Conservation (phyloP, 2,888 invertebrate species). For the Synanthedon myopaeformis region DNA sequence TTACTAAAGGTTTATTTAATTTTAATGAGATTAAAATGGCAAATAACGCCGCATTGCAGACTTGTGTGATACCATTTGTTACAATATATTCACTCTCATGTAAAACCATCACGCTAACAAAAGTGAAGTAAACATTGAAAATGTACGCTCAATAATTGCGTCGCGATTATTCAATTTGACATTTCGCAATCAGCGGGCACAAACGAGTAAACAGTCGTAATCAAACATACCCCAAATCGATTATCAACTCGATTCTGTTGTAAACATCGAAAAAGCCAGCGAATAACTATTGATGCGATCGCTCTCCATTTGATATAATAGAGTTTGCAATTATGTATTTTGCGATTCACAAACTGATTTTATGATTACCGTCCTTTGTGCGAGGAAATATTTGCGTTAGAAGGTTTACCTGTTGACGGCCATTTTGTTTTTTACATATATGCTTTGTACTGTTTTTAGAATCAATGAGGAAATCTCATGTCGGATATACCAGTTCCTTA, state of each 20-base stretch:
- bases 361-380: too few relatives aligned
- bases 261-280: neutral
- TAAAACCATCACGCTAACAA: constrained; percentile 33
- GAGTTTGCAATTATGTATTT: neutral
- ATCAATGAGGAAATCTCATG: too few relatives aligned
- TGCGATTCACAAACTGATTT: too few relatives aligned
- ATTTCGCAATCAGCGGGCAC: constrained; percentile 63
- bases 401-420: too few relatives aligned
- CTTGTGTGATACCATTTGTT: neutral
- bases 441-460: too few relatives aligned
- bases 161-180: constrained; percentile 63
- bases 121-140: constrained; percentile 33
- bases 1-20: too few relatives aligned
- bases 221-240: constrained; percentile 57
- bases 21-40: too few relatives aligned
- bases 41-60: neutral
- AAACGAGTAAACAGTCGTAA: constrained; percentile 55
- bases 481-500: too few relatives aligned
- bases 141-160: constrained; percentile 50
- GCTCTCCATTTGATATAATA: neutral
- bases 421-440: too few relatives aligned
- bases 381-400: too few relatives aligned
- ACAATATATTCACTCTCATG: constrained; percentile 10
- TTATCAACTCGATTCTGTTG: constrained; percentile 42
- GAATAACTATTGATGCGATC: neutral